Conservation (phyloP, 1,140 invertebrate genomes). For the Drosophila auraria region DNA sequence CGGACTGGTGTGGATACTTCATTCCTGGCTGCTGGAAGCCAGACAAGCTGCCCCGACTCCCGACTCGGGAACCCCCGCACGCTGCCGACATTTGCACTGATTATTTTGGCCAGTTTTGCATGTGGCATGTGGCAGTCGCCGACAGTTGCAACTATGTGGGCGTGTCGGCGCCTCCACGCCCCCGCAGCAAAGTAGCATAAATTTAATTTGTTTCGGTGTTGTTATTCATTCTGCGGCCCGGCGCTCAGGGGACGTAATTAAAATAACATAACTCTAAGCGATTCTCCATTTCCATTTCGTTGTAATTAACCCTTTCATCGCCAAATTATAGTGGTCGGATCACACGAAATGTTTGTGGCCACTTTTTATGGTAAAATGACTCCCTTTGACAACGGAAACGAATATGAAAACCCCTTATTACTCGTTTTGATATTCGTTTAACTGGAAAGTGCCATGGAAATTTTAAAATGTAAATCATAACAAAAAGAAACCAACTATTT, state of each 20-base stretch:
- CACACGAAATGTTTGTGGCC: neutral
- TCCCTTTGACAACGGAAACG: neutral
- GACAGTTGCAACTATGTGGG: slow-evolving; percentile 37
- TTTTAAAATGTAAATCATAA: neutral
- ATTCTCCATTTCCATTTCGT: slow-evolving; percentile 11
- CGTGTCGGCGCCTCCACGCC: slow-evolving; percentile 27
- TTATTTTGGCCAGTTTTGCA: slow-evolving; percentile 50
- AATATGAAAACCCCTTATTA: neutral
- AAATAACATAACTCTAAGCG: slow-evolving; percentile 33
- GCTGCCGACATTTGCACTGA: slow-evolving; percentile 32
- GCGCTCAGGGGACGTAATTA: slow-evolving; percentile 16
- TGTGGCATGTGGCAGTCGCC: slow-evolving; percentile 30
- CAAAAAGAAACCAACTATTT: too few relatives aligned
- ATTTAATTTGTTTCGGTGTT: slow-evolving; percentile 41
- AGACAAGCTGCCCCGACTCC: slow-evolving; percentile 8
- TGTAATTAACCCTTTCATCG: slow-evolving; percentile 28
- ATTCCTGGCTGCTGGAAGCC: slow-evolving; percentile 21
- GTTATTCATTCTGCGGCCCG: slow-evolving; percentile 8
- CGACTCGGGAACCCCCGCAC: neutral
- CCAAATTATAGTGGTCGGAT: slow-evolving; percentile 1
- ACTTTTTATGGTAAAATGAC: neutral
- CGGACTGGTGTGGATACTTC: slow-evolving; percentile 6
- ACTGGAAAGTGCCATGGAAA: neutral
- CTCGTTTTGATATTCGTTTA: neutral
- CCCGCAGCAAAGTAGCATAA: slow-evolving; percentile 33